These are phyloP conservation scores for Wasmannia auropunctata DNA, from an alignment of 1,140 invertebrate species.

Conservation along the genomic window DNA sequence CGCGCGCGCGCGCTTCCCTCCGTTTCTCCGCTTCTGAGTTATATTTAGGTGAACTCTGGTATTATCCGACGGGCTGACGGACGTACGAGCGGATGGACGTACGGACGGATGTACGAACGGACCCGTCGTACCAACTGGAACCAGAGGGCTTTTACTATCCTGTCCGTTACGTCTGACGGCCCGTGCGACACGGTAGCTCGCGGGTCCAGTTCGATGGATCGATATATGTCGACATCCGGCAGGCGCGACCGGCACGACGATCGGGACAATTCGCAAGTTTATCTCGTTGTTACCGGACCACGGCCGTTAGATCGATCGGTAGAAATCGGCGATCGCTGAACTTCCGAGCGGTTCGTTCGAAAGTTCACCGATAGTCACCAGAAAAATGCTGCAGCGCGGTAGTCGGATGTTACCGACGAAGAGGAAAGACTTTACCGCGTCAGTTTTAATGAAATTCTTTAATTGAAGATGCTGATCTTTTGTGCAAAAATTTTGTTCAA, in stretches of 20 bases:
- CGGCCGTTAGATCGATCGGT: constrained; percentile 3
- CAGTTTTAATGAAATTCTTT: constrained; percentile 32
- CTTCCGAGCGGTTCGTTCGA: not conserved
- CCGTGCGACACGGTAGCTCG: constrained; percentile 67
- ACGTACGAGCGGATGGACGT: constrained; percentile 71
- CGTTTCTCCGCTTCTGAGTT: constrained; percentile 62
- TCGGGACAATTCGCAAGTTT: constrained; percentile 45
- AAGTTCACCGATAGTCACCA: not conserved
- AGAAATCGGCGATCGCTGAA: constrained; percentile 17
- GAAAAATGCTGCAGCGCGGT: constrained; percentile 41
- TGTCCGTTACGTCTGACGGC: constrained; percentile 76
- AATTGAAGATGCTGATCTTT: not conserved
- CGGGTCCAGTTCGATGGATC: constrained; percentile 72
- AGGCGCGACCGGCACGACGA: constrained; percentile 32
- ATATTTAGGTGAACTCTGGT: constrained; percentile 80
- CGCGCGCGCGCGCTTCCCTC: not conserved
- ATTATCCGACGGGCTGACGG: constrained; percentile 76
- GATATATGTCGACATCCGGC: constrained; percentile 73
- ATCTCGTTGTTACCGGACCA: constrained; percentile 29
- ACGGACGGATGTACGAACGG: constrained; percentile 73
- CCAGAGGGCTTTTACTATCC: constrained; percentile 74
- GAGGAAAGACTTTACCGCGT: not conserved
- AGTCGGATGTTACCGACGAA: constrained; percentile 21
- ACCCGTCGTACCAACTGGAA: constrained; percentile 69
- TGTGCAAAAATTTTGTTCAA: not conserved